Evolutionary conservation across 2,888 invertebrate species (phyloP).

Genomic region (Drosophila basisetae): DNA sequence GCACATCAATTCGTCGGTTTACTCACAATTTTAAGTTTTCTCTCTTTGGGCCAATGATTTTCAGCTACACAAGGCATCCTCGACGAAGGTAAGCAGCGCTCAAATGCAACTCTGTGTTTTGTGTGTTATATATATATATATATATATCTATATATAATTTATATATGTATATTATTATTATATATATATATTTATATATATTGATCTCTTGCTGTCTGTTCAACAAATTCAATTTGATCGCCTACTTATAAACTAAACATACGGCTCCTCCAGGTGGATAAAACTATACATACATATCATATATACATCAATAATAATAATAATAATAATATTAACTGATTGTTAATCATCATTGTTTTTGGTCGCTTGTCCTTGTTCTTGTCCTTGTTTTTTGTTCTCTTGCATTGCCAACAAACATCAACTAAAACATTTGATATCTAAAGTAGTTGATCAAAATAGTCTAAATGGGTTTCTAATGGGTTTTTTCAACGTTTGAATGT

Average conservation of each 20-base stretch:
- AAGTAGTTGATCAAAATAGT: background rate
- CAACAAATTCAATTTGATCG: background rate
- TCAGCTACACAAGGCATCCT: conserved; percentile 80
- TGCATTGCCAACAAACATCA: background rate
- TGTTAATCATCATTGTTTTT: background rate
- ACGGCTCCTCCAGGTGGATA: background rate
- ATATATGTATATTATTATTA: background rate
- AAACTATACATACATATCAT: background rate
- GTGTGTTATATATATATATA: background rate
- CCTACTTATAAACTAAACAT: background rate
- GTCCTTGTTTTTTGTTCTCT: background rate
- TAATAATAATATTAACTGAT: conserved; percentile 1
- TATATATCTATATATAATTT: background rate
- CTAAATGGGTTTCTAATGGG: background rate
- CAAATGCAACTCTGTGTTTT: conserved; percentile 25
- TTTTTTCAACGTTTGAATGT: background rate
- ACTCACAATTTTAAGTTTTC: conserved; percentile 45
- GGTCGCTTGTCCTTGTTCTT: background rate
- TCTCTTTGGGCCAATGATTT: conserved; percentile 44
- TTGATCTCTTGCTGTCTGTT: background rate
- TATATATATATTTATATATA: background rate
- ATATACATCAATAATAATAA: background rate
- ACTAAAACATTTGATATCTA: background rate
- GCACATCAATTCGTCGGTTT: background rate
- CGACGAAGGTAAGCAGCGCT: conserved; percentile 80